Evolutionary conservation across 2,113 vertebrate species (phyloP).

Genomic region (Cynopterus brachyotis): DNA sequence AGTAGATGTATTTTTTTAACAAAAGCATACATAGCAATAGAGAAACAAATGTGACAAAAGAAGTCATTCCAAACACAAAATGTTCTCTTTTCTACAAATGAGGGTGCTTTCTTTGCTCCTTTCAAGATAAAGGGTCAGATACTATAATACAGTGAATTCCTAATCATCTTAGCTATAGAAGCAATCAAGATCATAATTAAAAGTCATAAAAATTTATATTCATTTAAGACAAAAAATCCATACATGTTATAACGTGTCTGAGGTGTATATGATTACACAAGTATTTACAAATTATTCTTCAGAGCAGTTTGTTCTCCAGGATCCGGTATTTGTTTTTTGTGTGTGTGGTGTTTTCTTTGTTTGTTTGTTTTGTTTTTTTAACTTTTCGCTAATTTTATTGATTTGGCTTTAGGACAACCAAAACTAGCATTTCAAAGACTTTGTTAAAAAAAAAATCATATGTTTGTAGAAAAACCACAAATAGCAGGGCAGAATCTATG

Average conservation of each 20-base stretch:
- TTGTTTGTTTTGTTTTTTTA: background rate
- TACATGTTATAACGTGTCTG: background rate
- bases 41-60: background rate
- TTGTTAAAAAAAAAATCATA: background rate
- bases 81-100: background rate
- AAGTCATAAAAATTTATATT: background rate
- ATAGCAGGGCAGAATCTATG: background rate
- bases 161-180: background rate
- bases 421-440: constrained; percentile 9
- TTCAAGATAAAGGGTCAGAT: background rate
- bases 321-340: background rate
- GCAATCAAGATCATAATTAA: background rate
- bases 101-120: background rate
- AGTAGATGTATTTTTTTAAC: background rate
- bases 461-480: constrained; percentile 10
- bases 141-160: background rate
- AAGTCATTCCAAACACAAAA: background rate
- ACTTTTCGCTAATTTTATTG: background rate
- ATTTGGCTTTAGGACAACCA: background rate
- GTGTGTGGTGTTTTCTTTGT: no score
- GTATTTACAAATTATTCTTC: background rate
- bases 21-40: background rate
- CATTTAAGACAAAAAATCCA: background rate
- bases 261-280: background rate
- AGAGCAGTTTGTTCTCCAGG: background rate